Evolutionary conservation across 2,797 vertebrate genomes (phyloP), one percentile per base, ranked within the genome.

Genomic region (Eutrigla gurnardus): DNA sequence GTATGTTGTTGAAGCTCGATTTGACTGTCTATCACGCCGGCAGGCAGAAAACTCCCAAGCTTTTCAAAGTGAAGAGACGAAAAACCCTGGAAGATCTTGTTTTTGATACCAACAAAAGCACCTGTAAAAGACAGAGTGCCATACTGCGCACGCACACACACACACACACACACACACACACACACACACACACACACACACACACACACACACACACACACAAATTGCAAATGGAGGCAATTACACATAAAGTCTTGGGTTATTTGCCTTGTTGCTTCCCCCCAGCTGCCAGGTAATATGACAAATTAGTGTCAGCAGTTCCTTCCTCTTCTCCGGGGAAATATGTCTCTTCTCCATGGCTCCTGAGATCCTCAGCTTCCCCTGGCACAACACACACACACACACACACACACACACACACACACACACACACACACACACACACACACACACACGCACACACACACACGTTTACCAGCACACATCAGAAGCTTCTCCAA

Each of bases 271-370:
- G 35, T 18, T 66, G 45, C 57, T 39, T 75, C 15, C 6, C 54
- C 65, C 70, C 62, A 86, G 79, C 78, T 88, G 88, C 45, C 65
- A 81, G 68, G 78, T 88, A 89, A 84, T 89, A 77, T 37, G 61
- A 52, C 18, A 15, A 64, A 82, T 85, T 69, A 71, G 82, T 70
- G 88, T 82, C 88, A 88, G 87, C 86, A 88, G 86, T 83, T 87
- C 33, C 67, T 57, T 36, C 49, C 50, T 61, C 50, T 68, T 80
- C 84, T 86, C 84, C 63, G 45, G 61, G 75, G 78, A 33, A 50
- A 71, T 67, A 67, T 85, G 69, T 68, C 77, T 68, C 70, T 75
- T 73, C 82, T 76, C 42, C 2, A 2, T 0, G 50, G 46, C 65
- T 73, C 18, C 55, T 18, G 65, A 80, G 69, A 75, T 72, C 63